Percentiles rank a stretch among this genome's conserved stretches.
Conservation (phyloP, 2,797 vertebrate species). For the Rhabdomys pumilio region DNA sequence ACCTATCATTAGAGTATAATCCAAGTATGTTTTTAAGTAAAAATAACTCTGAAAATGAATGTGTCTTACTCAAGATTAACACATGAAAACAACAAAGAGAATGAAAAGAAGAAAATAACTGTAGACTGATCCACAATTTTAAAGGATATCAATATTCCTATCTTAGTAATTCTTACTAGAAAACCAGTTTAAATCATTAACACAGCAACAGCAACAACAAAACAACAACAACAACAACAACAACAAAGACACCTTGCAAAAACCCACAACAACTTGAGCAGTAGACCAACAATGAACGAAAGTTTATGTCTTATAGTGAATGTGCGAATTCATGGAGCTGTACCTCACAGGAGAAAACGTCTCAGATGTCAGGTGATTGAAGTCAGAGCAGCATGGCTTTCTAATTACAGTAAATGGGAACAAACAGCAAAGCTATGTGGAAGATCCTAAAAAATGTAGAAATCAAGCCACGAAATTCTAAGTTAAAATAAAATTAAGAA, state of each 20-base stretch:
- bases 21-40: background rate
- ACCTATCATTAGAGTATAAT: background rate
- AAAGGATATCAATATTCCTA: background rate
- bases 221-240: background rate
- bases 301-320: background rate
- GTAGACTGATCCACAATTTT: background rate
- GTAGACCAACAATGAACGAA: background rate
- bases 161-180: background rate
- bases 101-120: background rate
- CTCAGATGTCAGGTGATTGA: background rate
- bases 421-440: background rate
- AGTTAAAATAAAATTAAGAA: conserved; percentile 2
- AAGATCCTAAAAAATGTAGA: background rate
- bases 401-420: background rate
- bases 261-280: background rate
- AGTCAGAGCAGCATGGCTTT: background rate
- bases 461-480: background rate
- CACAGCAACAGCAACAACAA: background rate
- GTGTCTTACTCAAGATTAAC: background rate
- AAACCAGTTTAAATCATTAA: background rate
- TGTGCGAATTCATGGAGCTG: background rate
- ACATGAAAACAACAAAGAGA: background rate
- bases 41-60: background rate
- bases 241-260: background rate
- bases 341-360: background rate